phyloP scores from a whole-genome alignment of 2,888 invertebrate species.

The Megalurothrips usitatus region DNA sequence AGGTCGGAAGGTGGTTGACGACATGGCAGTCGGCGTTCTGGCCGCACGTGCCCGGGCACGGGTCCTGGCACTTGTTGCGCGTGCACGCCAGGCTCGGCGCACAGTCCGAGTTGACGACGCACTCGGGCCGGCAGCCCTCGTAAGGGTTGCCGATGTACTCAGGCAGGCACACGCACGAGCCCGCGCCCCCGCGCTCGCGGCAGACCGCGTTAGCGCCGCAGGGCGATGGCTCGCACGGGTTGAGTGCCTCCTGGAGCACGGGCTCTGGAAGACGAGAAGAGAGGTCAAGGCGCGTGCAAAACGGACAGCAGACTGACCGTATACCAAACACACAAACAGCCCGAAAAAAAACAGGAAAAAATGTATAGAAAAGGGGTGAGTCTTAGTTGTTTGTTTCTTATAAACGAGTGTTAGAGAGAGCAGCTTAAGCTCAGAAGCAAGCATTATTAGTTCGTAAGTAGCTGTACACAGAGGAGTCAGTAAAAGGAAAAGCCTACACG shows the following conservation, averaged over 20 bases:
- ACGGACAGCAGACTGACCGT: neutral
- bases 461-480: conserved; percentile 25
- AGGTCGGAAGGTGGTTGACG: conserved; percentile 44
- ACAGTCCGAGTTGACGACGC: conserved; percentile 55
- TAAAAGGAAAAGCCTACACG: conserved; percentile 16
- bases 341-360: neutral
- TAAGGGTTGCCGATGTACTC: conserved; percentile 56
- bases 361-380: neutral
- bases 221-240: conserved; percentile 49
- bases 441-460: conserved; percentile 8
- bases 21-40: conserved; percentile 47
- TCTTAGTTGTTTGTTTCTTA: neutral
- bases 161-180: conserved; percentile 52
- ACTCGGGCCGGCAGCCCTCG: conserved; percentile 56
- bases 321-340: neutral
- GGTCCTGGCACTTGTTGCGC: conserved; percentile 54
- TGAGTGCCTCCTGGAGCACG: conserved; percentile 40
- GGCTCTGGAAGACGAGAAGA: conserved; percentile 37
- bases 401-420: neutral
- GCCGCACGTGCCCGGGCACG: conserved; percentile 56
- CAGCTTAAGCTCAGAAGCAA: conserved; percentile 16
- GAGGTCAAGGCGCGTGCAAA: neutral
- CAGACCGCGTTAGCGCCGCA: conserved; percentile 53
- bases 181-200: conserved; percentile 50
- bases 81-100: conserved; percentile 53